Conservation (phyloP, 2,113 vertebrate species). For the Gallinago paraguaiae region DNA sequence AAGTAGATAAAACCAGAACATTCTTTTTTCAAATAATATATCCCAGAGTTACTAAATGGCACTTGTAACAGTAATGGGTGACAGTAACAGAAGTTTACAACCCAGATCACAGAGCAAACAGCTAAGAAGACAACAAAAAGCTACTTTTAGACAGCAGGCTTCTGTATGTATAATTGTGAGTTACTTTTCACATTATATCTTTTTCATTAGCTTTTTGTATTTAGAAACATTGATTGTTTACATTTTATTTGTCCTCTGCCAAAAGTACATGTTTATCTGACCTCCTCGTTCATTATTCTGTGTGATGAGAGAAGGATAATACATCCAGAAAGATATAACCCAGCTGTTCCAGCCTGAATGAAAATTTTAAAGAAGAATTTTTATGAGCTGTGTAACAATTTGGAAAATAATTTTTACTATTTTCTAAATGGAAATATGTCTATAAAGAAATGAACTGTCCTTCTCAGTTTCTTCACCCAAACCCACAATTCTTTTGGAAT, state of each 20-base stretch:
- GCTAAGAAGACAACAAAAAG: background rate
- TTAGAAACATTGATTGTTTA: background rate
- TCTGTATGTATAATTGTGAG: background rate
- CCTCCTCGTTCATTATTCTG: background rate
- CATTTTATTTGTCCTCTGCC: background rate
- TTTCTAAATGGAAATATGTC: background rate
- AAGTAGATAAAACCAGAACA: background rate
- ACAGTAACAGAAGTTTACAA: background rate
- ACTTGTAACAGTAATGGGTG: background rate
- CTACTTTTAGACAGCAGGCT: rapidly evolving
- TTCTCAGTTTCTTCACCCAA: background rate
- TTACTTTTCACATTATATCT: background rate
- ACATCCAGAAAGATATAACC: background rate
- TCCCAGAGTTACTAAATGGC: background rate
- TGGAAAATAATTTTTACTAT: background rate
- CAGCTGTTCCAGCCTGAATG: background rate
- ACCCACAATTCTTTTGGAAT: background rate
- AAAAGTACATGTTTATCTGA: background rate
- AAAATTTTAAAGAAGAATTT: background rate
- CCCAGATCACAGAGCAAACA: background rate
- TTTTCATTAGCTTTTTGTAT: background rate
- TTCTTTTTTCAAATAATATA: background rate
- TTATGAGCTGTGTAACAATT: background rate
- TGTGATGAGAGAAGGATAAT: background rate
- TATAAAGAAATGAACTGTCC: background rate